Base-by-base conservation (phyloP, 2,797 vertebrate species). In the Microcaecilia unicolor region DNA sequence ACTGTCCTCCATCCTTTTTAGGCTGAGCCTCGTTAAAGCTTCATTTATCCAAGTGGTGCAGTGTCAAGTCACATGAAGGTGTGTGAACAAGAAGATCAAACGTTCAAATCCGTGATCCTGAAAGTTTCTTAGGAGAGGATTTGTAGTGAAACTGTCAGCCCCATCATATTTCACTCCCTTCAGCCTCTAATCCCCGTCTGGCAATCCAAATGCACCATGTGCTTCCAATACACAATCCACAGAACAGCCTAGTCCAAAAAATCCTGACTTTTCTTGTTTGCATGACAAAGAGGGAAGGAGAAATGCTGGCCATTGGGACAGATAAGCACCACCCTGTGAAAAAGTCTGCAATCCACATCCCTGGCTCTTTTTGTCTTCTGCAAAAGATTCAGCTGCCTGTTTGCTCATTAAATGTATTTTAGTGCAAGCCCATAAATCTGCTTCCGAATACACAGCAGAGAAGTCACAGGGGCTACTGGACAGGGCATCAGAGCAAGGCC, bases 271-370 rank as follows among this genome's bases (percentile, higher is more conserved):
- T n/a, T n/a, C n/a, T n/a, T n/a, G n/a, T n/a, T n/a, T n/a, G n/a
- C n/a, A n/a, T n/a, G n/a, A n/a, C n/a, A n/a, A n/a, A n/a, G n/a
- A n/a, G n/a, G n/a, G n/a, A n/a, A n/a, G n/a, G n/a, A n/a, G n/a
- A n/a, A n/a, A n/a, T n/a, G n/a, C n/a, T n/a, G n/a, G 72, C 87
- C 87, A 72, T 72, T 66, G 66, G 81, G 83, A 76, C 74, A 78
- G 77, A 85, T 87, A 81, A 89, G 88, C 86, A 89, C 74, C 59
- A 74, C 75, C 74, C 74, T 84, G 88, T 87, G 87, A 90, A 89
- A 81, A 83, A 72, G 63, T 65, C 60, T 63, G 74, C 89, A 93
- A 91, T 94, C 84, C 88, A 95, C 92, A 95, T 86, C 73, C n/a
- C n/a, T n/a, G n/a, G n/a, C n/a, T 58, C 29, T 75, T 52, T 49